Base-by-base conservation (phyloP, 2,888 invertebrate species). In the Caenorhabditis panamensis region DNA sequence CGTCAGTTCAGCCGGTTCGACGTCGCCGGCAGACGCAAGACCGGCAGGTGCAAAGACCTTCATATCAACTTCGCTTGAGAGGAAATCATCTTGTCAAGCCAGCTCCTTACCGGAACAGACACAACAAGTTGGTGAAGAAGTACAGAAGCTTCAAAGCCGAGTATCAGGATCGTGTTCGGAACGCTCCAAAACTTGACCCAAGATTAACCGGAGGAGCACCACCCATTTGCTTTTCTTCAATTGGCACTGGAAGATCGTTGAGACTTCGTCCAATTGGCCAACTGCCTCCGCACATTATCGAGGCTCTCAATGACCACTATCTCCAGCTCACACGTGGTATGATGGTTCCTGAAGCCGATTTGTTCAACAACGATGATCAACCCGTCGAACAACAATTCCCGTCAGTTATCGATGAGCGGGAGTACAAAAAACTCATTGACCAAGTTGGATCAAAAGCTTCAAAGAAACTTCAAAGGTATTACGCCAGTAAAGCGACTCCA, bases 201-300 rank as follows among this genome's bases (percentile, higher is more conserved):
- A 13, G 28, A 6, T n/a, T 26, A 20, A 31, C 2, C 5, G 56
- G 54, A 20, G 31, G 47, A 0, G 53, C 44, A 3, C 61, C 61
- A 1, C 51, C 73, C 22, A 73, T 73, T 16, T 64, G 73, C 51
- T 64, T 64, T 31, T 58, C 64, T 8, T 37, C 64, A 13, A 16
- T 72, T 56, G 71, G 71, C 20, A 53, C 71, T 5, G 47, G 24
- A 11, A 44, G 28, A 18, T 18, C 47, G 2, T 9, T 36, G 24
- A 47, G 54, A 24, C 61, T 44, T 24, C 63, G 75, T 13, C 75
- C 75, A 18, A 44, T 75, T n/a, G 66, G 66, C 8, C 66, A 41
- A 22, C 66, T 75, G 49, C 75, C 75, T 5, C 28, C 28, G 6
- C 75, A 75, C 37, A 75, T 75, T 18, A 51, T 75, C n/a, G 44